Conservation (phyloP, 2,797 vertebrate species). For the Pangasius larnaudii region DNA sequence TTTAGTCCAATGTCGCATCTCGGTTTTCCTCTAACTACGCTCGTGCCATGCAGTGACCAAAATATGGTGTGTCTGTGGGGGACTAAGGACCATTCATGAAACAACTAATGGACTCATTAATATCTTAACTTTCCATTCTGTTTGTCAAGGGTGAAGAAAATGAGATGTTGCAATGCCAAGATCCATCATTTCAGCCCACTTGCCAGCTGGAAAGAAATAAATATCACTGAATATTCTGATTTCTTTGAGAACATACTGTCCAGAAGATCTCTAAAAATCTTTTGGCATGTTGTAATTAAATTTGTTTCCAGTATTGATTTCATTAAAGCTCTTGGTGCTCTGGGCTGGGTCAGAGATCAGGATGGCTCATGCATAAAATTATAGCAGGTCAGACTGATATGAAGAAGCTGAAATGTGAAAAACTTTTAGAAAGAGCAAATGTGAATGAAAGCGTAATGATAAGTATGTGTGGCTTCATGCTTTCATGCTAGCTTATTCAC, state of each 20-base stretch:
- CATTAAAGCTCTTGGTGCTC: constrained; percentile 19
- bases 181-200: constrained; percentile 7
- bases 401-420: constrained; percentile 34
- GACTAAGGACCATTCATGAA: not conserved
- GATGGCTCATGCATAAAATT: constrained; percentile 29
- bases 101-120: constrained; percentile 27
- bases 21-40: not conserved
- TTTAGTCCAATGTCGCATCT: not conserved
- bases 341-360: constrained; percentile 41
- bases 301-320: constrained; percentile 53
- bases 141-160: not conserved
- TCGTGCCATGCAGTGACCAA: not conserved
- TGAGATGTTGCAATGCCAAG: constrained; percentile 2
- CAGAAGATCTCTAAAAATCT: constrained; percentile 17
- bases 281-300: constrained; percentile 45
- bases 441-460: not conserved
- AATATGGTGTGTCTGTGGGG: constrained; percentile 7
- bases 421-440: not conserved
- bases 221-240: not conserved
- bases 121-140: not conserved
- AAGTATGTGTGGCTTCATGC: not conserved
- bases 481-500: constrained; percentile 5
- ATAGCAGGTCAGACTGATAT: constrained; percentile 14
- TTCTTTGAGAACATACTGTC: constrained; percentile 15
- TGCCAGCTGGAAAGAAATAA: constrained; percentile 21